A percentile compares a stretch with the other conserved stretches of the same genome.
phyloP scores from a whole-genome alignment of 2,113 vertebrate genomes.

The Mormoops blainvillei region DNA sequence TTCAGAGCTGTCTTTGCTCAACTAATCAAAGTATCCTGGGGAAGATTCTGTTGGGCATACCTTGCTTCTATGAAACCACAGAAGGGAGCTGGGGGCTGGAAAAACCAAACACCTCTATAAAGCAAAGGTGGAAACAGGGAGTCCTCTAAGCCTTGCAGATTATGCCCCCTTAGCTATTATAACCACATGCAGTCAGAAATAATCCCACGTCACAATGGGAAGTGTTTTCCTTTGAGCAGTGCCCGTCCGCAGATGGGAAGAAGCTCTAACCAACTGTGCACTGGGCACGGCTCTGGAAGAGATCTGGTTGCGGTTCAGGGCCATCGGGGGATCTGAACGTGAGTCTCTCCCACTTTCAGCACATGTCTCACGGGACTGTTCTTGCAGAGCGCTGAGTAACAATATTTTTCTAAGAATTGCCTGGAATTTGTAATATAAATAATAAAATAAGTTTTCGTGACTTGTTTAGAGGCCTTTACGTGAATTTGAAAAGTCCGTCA shows the following conservation, averaged over 20 bases:
- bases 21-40: slow-evolving; percentile 1
- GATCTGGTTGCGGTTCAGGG: slow-evolving; percentile 1
- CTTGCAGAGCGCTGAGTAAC: neutral
- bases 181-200: slow-evolving; percentile 39
- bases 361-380: slow-evolving; percentile 5
- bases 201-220: slow-evolving; percentile 18
- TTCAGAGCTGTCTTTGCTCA: neutral
- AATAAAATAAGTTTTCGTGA: slow-evolving; percentile 1
- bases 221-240: slow-evolving; percentile 44
- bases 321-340: slow-evolving; percentile 47
- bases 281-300: slow-evolving; percentile 30
- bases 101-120: neutral
- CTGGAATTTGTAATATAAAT: neutral
- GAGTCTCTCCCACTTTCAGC: slow-evolving; percentile 22
- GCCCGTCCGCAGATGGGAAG: slow-evolving; percentile 28
- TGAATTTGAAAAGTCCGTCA: slow-evolving; percentile 72
- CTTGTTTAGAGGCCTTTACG: slow-evolving; percentile 68
- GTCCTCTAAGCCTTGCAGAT: neutral
- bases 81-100: neutral
- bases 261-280: slow-evolving; percentile 24
- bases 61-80: neutral
- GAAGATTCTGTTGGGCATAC: neutral
- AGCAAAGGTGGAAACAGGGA: slow-evolving; percentile 20
- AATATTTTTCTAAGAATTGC: neutral
- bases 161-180: neutral